Conservation (phyloP, 1,140 invertebrate species). For the Brevipalpus yothersi region DNA sequence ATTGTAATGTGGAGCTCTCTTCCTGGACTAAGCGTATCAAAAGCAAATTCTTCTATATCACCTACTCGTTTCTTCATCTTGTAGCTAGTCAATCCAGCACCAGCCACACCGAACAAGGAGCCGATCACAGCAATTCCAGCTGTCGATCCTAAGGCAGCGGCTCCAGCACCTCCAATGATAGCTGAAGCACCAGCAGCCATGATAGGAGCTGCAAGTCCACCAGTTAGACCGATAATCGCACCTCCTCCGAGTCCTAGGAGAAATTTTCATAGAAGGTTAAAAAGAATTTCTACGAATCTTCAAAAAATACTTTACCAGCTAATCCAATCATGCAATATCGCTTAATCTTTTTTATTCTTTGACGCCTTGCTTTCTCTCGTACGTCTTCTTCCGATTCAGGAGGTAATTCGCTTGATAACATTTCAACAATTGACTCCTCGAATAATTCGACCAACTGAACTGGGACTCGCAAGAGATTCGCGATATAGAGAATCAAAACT, state of each 20-base stretch:
- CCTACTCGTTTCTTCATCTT: constrained; percentile 45
- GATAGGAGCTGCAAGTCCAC: constrained; percentile 37
- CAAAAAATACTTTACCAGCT: constrained; percentile 23
- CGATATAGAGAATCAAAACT: constrained; percentile 29
- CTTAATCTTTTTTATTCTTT: constrained; percentile 31
- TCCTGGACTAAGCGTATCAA: constrained; percentile 26
- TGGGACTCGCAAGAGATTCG: constrained; percentile 27
- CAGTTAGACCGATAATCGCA: constrained; percentile 24
- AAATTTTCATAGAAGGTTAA: neutral
- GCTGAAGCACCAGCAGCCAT: constrained; percentile 35
- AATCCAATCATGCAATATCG: constrained; percentile 34
- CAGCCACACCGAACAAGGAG: constrained; percentile 39
- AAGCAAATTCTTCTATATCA: constrained; percentile 41
- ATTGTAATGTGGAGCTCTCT: constrained; percentile 35
- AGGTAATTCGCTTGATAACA: constrained; percentile 17
- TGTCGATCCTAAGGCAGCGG: constrained; percentile 30
- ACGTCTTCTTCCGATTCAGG: constrained; percentile 18
- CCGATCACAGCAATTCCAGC: constrained; percentile 36
- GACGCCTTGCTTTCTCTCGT: constrained; percentile 17
- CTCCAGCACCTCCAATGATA: constrained; percentile 28
- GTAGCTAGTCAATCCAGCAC: constrained; percentile 36
- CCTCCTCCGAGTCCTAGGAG: neutral
- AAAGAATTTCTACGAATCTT: neutral
- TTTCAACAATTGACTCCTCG: constrained; percentile 22
- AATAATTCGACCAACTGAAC: constrained; percentile 25